Base-by-base conservation (phyloP, 1,140 invertebrate genomes). In the Monochamus saltuarius region DNA sequence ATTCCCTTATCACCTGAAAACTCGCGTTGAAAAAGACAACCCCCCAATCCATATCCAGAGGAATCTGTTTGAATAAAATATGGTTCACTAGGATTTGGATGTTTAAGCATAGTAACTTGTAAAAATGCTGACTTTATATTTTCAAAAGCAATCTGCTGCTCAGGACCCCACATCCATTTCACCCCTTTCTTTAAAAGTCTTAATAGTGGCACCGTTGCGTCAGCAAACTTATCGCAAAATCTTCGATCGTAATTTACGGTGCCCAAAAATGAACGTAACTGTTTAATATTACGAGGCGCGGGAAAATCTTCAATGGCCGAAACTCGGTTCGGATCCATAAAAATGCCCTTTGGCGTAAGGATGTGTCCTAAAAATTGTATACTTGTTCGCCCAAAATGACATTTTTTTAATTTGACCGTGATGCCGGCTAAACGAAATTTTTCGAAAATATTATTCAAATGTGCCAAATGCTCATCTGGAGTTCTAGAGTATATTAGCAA, bases 401-500 rank as follows among this genome's bases (percentile, higher is more conserved):
- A 47, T 29, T 47, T 47, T 6, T 4, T 47, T 4, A 47, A 47
- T 3, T 47, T 47, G 7, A 47, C 45, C 7, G 45, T 47, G 13
- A 47, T 11, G 0, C 45, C 45, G 4, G 45, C 45, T 17, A 4
- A 8, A 17, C 17, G 11, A 6, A 47, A 19, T 10, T 14, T 47
- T 6, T 47, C 17, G 16, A 47, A 47, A 19, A 47, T 17, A 11
- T 47, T 47, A 8, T 29, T 22, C 16, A 47, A 19, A 47, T 47
- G 13, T 19, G 11, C 0, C 11, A 29, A 29, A 29, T 29, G 22
- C 6, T 29, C 22, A 29, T 6, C 6, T 3, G 22, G 22, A 6
- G 2, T 47, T 16, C 9, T 19, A 8, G 45, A n/a, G 29, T 16
- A 19, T 8, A 47, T 19, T 17, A 47, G 4, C 73, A 65, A 6